Evolutionary conservation across 1,140 invertebrate genomes (phyloP).

Genomic region (Drosophila lacertosa): DNA sequence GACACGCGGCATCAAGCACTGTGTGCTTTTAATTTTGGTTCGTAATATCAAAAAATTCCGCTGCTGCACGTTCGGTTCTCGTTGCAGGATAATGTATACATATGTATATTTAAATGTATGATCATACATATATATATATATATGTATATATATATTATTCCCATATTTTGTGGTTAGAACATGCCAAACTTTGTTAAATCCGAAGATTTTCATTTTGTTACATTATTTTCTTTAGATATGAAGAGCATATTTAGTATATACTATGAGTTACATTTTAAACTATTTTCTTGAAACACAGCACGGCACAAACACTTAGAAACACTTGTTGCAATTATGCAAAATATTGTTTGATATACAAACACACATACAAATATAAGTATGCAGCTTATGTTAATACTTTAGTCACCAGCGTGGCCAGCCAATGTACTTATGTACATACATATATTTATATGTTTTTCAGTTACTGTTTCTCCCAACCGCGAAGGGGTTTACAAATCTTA

Average conservation of each 20-base stretch:
- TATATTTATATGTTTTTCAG: constrained; percentile 7
- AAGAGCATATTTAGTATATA: constrained; percentile 10
- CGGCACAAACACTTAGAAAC: constrained; percentile 49
- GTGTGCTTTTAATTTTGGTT: constrained; percentile 19
- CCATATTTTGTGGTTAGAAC: no score
- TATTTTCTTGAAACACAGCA: constrained; percentile 33
- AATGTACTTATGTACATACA: constrained; percentile 10
- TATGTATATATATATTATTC: background rate
- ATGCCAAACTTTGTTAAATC: constrained; percentile 21
- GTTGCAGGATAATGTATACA: constrained; percentile 1
- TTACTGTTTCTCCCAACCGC: constrained; percentile 15
- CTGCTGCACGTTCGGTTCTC: constrained; percentile 10
- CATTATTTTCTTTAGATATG: constrained; percentile 3
- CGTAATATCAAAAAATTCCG: constrained; percentile 51
- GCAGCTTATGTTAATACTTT: constrained; percentile 1
- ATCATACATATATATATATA: constrained; percentile 4
- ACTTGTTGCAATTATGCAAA: constrained; percentile 52
- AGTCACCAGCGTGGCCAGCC: background rate
- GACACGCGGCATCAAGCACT: constrained; percentile 52
- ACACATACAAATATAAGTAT: no score
- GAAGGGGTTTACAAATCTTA: background rate
- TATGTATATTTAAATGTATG: background rate
- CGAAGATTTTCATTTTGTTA: constrained; percentile 19
- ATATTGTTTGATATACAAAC: constrained; percentile 21
- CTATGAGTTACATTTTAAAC: constrained; percentile 1